Evolutionary conservation across 2,888 invertebrate genomes (phyloP), one percentile per base, ranked within the genome.

Genomic region (Caenorhabditis sinica): DNA sequence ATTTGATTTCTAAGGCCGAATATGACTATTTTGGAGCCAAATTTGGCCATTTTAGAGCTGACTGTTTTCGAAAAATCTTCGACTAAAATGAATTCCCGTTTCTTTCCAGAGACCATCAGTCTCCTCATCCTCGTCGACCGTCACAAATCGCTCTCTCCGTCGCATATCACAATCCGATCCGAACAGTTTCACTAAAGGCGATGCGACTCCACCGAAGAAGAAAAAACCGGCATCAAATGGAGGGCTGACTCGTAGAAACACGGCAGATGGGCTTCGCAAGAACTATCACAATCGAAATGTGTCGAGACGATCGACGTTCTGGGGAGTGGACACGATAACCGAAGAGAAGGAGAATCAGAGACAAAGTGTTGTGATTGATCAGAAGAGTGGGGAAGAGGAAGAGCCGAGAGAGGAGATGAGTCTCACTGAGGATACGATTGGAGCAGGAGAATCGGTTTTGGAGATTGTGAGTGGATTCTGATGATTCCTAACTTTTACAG

Each of bases 311-410:
- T 66, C 83, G 4, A 83, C 83, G 8, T 77, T 68, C 20, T 83
- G 83, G 83, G 83, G 73, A 53, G 83, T 82, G 17, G 66, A 66
- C 8, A 68, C 77, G 11, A 83, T 83, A 11, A 25, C 73, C 25
- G 83, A 83, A 45, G 79, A 79, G 61, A 82, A 82, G 23, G 81
- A 82, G 63, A 75, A 82, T 20, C 33, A 45, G 25, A 74, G 68
- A 30, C 4, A 40, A 43, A 33, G 45, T 51, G 8, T 36, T 13
- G 25, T 40, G 1, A 45, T 72, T 36, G 45, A 60, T 25, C 30
- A 33, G 13, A 20, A n/a, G 17, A 68, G 68, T 68, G 68, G 53
- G 15, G 51, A 68, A 20, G 53, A 68, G 28, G 68, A 68, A 23
- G 51, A 68, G 33, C 51, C 53, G 9, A 65, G 63, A 11, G 72